Base-by-base conservation (phyloP, 2,888 invertebrate genomes). In the Hipparchia semele region DNA sequence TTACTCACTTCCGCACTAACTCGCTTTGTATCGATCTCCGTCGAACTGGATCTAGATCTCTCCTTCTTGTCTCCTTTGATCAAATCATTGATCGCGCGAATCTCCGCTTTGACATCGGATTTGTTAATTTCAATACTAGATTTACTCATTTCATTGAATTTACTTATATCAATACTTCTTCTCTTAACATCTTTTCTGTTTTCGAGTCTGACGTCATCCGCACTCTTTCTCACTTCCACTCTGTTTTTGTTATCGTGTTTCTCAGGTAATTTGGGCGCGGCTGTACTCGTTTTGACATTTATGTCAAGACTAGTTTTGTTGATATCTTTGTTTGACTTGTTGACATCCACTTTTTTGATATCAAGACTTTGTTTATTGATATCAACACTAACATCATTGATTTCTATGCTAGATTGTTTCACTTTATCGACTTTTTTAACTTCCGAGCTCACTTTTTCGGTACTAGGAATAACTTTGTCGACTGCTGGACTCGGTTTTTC, bases 1-100 rank as follows among this genome's bases (percentile, higher is more conserved):
- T 81, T 79, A 64, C 77, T 80, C 33, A 81, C 79, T 72, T 82
- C 81, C 6, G 80, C 78, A 61, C 78, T 80, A 8, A 80, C 80
- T 56, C 79, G 68, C 61, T 76, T 76, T 12, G 58, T 73, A 61
- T 77, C 74, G n/a, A 76, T 76, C 71, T 77, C 77, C 12, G 76
- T 76, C 6, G 76, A 76, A 56, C 75, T 75, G 0, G 76, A 76
- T 51, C 76, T 69, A 7, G 76, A 77, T 9, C 78, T 71, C 66
- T 78, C 78, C 59, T 78, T 79, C 65, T 73, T 75, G 70, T 79
- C 76, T 9, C 74, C 73, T 10, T 64, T 76, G 0, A 75, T 76
- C 0, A 74, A 54, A 54, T 76, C 76, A 23, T 71, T 58, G n/a
- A 76, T 72, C 13, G 74, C 74, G 6, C 76, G 61, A 6, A 71